These are phyloP conservation scores for Tauraco hartlaubi DNA, from an alignment of 2,797 vertebrate species.

Conservation along the genomic window DNA sequence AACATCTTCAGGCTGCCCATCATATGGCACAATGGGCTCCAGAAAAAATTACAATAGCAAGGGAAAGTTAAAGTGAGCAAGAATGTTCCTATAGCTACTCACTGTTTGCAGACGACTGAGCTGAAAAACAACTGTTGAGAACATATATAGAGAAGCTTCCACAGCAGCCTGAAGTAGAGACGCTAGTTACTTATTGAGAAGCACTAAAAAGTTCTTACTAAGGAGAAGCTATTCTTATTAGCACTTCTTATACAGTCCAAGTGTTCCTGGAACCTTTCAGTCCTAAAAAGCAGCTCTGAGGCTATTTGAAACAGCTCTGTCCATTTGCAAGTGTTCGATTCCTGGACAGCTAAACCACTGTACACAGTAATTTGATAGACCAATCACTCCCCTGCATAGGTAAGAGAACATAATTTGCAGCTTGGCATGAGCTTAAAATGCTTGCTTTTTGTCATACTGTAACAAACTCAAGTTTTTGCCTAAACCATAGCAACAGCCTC, in stretches of 20 bases:
- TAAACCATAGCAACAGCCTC: neutral
- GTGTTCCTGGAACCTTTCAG: neutral
- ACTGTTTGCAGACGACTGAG: neutral
- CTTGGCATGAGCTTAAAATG: neutral
- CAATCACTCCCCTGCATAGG: neutral
- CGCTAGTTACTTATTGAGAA: neutral
- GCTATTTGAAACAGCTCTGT: neutral
- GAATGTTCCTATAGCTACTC: neutral
- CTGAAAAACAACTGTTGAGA: neutral
- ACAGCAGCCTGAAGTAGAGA: neutral
- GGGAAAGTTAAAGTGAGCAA: neutral
- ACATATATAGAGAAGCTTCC: neutral
- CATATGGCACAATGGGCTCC: neutral
- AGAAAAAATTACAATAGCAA: neutral
- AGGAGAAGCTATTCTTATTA: neutral
- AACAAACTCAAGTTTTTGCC: neutral
- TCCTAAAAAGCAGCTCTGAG: neutral
- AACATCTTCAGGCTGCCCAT: neutral
- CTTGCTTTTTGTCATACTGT: neutral
- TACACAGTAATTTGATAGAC: neutral
- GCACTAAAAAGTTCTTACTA: neutral
- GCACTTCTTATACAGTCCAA: neutral
- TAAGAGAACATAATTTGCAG: neutral
- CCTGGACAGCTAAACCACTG: neutral
- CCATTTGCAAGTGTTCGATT: neutral